Base-by-base conservation (phyloP, 2,113 vertebrate species). In the Chlorocebus sabaeus region DNA sequence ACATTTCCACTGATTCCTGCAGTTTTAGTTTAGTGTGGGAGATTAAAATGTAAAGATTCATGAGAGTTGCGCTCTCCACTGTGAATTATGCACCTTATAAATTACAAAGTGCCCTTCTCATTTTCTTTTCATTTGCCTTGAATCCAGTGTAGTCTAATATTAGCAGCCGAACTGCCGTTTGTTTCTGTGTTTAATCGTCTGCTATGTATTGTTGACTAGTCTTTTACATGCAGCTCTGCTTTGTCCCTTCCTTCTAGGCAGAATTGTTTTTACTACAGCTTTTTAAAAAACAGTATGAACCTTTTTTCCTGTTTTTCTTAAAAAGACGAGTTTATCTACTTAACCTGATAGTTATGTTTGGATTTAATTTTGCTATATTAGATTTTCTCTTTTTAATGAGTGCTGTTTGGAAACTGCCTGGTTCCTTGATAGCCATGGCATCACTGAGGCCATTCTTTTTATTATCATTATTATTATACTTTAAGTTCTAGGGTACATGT, bases 21-120 rank as follows among this genome's bases (percentile, higher is more conserved):
- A 50, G 52, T 23, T 94, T 92, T 67, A 57, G 22, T 38, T 78
- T 86, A 95, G 72, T 38, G 25, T 83, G 35, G 87, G 76, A 95
- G 45, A 95, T 50, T 70, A 93, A 97, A 95, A 64, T 43, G 82
- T 32, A 86, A 70, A 45, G 70, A 88, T 87, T 90, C 73, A 88
- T 94, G 84, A 93, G 73, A 70, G 23, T 70, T 95, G n/a, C 20
- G n/a, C 32, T 90, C 23, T 52, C 9, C 61, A 80, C n/a, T 81
- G 75, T 96, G 38, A 90, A 79, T 84, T 73, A 86, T 64, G 57
- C 10, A 92, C 43, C 91, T 93, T 50, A 30, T 67, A 87, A 78
- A 79, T 87, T 87, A 61, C n/a, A 94, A 90, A 92, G 25, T 64
- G 16, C 8, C 8, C n/a, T 87, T 48, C 50, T 78, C 35, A 64